Base-by-base conservation (phyloP, 2,888 invertebrate species). In the Athetis lepigone region DNA sequence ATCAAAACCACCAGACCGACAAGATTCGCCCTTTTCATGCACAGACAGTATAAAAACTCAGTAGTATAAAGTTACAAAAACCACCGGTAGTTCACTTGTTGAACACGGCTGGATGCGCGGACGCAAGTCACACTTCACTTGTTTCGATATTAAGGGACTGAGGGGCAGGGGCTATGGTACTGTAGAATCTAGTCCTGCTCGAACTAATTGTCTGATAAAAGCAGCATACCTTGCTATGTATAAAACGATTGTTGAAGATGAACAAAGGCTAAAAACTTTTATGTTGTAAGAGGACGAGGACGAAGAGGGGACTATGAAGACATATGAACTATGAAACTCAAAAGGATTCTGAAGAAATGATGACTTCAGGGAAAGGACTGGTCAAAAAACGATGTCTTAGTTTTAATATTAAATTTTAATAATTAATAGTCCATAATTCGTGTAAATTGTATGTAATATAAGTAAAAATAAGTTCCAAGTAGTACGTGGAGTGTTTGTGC, bases 61-160 rank as follows among this genome's bases (percentile, higher is more conserved):
- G 25, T 36, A 8, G 13, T 58, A 40, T 73, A 29, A 40, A 43
- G 39, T 72, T 55, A 75, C 70, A 75, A 70, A 72, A 72, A 70
- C 56, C 27, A 60, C 56, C 33, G 56, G 45, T 63, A 45, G 55
- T 70, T 65, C 57, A 73, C 73, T 73, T 58, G 73, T 39, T 51
- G 29, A 42, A 42, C 47, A 47, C 52, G 61, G 58, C 51, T 23
- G 70, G 55, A 72, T 69, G 82, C 77, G 58, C 80, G 61, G 78
- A 68, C 79, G 81, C 69, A 45, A 70, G 72, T 58, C 75, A 80
- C 66, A 76, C 76, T 55, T 71, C 69, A 80, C 49, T 61, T 27
- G 56, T 58, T 74, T 62, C 45, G 52, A 67, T 69, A 56, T 19
- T 43, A 77, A 78, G 78, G 80, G 81, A 33, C 33, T 33, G n/a